Conservation (phyloP, 2,113 vertebrate species). For the Fregata magnificens region DNA sequence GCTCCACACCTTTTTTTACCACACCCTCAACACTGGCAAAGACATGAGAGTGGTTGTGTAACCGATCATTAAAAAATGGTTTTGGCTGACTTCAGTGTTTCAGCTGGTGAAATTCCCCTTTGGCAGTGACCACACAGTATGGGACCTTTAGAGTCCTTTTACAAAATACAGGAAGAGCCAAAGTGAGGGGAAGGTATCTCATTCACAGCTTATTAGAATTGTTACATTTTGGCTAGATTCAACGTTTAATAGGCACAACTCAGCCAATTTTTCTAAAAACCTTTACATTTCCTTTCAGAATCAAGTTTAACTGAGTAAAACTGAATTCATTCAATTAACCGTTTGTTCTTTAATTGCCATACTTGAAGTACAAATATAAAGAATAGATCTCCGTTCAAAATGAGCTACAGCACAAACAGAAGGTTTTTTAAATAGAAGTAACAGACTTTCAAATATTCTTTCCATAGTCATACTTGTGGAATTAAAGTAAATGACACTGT, state of each 20-base stretch:
- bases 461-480: not conserved
- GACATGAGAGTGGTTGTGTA: conserved; percentile 2
- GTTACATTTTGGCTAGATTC: not conserved
- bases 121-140: not conserved
- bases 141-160: not conserved
- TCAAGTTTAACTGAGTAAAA: not conserved
- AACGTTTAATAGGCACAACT: not conserved
- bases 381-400: not conserved
- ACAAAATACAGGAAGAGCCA: not conserved
- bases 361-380: not conserved
- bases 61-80: conserved; percentile 30
- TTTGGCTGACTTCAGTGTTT: conserved; percentile 14
- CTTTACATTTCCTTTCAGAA: not conserved
- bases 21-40: conserved; percentile 50
- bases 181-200: not conserved
- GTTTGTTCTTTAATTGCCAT: not conserved
- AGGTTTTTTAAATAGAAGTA: not conserved
- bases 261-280: not conserved
- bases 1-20: conserved; percentile 28
- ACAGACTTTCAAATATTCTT: not conserved
- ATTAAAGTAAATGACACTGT: not conserved
- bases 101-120: not conserved
- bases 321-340: not conserved
- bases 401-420: not conserved
- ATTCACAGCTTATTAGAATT: not conserved